Percentiles rank a stretch among this genome's conserved stretches.
Evolutionary conservation across 35 echinoderm and acorn worm genomes (phyloP).

Genomic region (Heliocidaris tuberculata): DNA sequence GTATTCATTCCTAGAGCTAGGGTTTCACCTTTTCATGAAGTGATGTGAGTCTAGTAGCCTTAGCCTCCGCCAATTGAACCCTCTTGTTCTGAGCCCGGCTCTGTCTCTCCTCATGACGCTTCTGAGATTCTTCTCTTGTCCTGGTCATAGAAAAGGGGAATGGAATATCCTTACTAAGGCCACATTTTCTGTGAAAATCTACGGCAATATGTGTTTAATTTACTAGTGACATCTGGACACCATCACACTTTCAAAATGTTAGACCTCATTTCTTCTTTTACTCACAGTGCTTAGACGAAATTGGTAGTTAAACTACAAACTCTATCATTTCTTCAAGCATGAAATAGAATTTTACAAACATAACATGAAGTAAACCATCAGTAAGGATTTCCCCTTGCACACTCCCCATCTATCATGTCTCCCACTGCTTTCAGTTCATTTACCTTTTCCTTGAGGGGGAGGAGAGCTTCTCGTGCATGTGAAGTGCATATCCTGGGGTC

Average conservation of each 20-base stretch:
- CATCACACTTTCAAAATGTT: too few species aligned
- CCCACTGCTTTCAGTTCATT: not conserved
- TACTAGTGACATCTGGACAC: too few species aligned
- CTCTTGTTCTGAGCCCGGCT: conserved; percentile 79
- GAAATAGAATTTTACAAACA: too few species aligned
- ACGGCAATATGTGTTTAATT: too few species aligned
- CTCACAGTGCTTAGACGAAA: too few species aligned
- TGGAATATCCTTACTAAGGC: too few species aligned
- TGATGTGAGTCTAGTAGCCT: conserved; percentile 70
- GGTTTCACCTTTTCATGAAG: conserved; percentile 76
- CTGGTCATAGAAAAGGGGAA: conserved; percentile 22
- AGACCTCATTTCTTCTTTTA: too few species aligned
- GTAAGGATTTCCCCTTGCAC: not conserved
- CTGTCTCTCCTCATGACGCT: conserved; percentile 91
- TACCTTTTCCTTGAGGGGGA: conserved; percentile 96
- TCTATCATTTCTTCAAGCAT: too few species aligned
- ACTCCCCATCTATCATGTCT: not conserved
- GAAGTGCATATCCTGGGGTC: conserved; percentile 90
- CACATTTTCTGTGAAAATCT: too few species aligned
- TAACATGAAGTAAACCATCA: too few species aligned
- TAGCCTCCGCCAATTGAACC: conserved; percentile 69
- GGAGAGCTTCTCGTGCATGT: conserved; percentile 99
- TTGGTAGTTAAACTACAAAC: too few species aligned
- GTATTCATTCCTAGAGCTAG: too few species aligned
- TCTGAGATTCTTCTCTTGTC: conserved; percentile 89